Base-by-base conservation (phyloP, 2,113 vertebrate genomes). In the Hepsetus odoe region DNA sequence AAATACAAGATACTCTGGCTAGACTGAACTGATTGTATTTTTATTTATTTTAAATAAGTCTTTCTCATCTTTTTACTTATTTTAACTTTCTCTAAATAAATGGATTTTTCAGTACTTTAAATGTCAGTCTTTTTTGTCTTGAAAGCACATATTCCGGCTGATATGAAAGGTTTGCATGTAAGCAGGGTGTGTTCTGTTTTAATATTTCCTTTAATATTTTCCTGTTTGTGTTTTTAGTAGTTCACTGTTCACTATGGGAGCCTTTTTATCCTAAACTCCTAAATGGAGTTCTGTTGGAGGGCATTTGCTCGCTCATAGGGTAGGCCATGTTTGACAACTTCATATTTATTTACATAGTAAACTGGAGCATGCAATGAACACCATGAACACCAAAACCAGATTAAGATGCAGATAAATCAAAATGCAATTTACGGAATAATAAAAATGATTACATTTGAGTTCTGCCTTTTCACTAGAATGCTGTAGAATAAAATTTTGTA, bases 291-390 rank as follows among this genome's bases (percentile, higher is more conserved):
- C 22, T 22, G 49, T 80, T 78, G 22, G 61, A 80, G 70, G 38
- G 62, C 38, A 44, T 69, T 76, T 76, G 30, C 65, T 20, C 64
- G 71, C 55, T 76, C 69, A 38, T 64, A 42, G 77, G 77, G 56
- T 5, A 69, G 55, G 70, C 74, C 66, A 67, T 79, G 73, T 73
- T 74, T 67, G 53, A 59, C 14, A 61, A 35, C 68, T 77, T 46
- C 69, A 65, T 44, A 22, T n/a, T n/a, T n/a, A n/a, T n/a, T n/a
- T n/a, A n/a, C n/a, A n/a, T n/a, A n/a, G n/a, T n/a, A n/a, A n/a
- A n/a, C n/a, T n/a, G n/a, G n/a, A n/a, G n/a, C n/a, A n/a, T n/a
- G n/a, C n/a, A n/a, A n/a, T n/a, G n/a, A n/a, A n/a, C n/a, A n/a
- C n/a, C n/a, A n/a, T n/a, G n/a, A n/a, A n/a, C n/a, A n/a, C n/a